phyloP scores from a whole-genome alignment of 1,140 invertebrate species.

The Cecropterus lyciades region DNA sequence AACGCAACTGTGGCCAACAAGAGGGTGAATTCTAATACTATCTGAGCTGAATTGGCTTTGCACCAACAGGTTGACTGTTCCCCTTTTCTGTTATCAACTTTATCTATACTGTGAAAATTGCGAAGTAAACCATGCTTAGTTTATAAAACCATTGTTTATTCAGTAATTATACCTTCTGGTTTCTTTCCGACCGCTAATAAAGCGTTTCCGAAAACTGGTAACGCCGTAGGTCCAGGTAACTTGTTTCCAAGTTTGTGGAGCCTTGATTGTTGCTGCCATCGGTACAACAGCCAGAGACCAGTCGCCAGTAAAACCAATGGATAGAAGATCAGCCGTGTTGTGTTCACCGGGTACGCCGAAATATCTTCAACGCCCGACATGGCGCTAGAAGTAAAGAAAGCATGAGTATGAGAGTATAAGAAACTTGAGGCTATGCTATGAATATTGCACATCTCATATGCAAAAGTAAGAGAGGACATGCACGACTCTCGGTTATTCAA shows the following conservation, averaged over 20 bases:
- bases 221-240: slow-evolving; percentile 77
- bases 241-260: slow-evolving; percentile 77
- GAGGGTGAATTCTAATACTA: too few species aligned
- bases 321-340: slow-evolving; percentile 56
- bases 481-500: too few species aligned
- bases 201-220: slow-evolving; percentile 87
- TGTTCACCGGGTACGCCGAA: slow-evolving; percentile 33
- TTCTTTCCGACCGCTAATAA: slow-evolving; percentile 80
- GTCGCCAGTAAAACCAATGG: slow-evolving; percentile 55
- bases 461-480: too few species aligned
- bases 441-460: too few species aligned
- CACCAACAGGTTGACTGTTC: too few species aligned
- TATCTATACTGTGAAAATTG: too few species aligned
- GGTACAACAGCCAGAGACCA: slow-evolving; percentile 59
- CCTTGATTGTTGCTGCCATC: slow-evolving; percentile 69
- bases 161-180: slow-evolving; percentile 73
- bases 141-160: too few species aligned
- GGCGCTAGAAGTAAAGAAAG: slow-evolving; percentile 37
- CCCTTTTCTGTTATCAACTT: too few species aligned
- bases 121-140: too few species aligned
- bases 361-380: slow-evolving; percentile 66
- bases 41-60: too few species aligned
- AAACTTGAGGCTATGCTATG: too few species aligned
- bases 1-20: too few species aligned
- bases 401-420: background rate